Evolutionary conservation across 2,797 vertebrate species (phyloP), one percentile per base, ranked within the genome.

Genomic region (Darevskia mixta): DNA sequence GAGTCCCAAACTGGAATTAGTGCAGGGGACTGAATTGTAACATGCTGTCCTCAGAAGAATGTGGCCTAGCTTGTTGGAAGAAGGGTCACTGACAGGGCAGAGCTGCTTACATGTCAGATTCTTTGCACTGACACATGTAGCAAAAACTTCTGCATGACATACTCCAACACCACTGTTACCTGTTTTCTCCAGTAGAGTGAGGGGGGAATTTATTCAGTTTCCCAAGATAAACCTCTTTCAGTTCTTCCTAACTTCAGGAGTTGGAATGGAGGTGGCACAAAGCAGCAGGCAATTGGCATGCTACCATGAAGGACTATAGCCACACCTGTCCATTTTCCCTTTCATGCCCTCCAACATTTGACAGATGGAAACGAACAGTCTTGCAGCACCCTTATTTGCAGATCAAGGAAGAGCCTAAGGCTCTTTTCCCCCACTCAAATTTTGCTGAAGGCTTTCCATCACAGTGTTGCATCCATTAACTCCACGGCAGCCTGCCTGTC

Each of bases 51-150:
- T 86, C 82, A 78, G 85, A 89, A 90, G 61, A 90, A 92, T 38
- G 35, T 66, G 55, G 90, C 92, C 83, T 82, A 86, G 77, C 73
- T 93, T 92, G 92, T 92, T 82, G 71, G 86, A 93, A 79, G 1
- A 11, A 86, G 86, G 89, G 93, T 95, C 91, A 88, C 10, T 82
- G 86, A 38, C 58, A 79, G 88, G 75, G 25, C 86, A 92, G 13
- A 0, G 0, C 78, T 66, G 49, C 86, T 90, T 38, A 43, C 73
- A 38, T 67, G 86, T 86, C 82, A 76, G 41, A 38, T 92, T 85
- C 20, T 73, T 58, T 9, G 49, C 66, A 9, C 67, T 91, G 61
- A 64, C 85, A 78, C 0, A 20, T 38, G 5, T 35, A 73, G 71
- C 0, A 23, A 64, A 88, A 35, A 11, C 72, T 7, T 89, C 82